A percentile compares a stretch with the other conserved stretches of the same genome.
Evolutionary conservation across 2,888 invertebrate species (phyloP).

Genomic region (Thalpophila matura): DNA sequence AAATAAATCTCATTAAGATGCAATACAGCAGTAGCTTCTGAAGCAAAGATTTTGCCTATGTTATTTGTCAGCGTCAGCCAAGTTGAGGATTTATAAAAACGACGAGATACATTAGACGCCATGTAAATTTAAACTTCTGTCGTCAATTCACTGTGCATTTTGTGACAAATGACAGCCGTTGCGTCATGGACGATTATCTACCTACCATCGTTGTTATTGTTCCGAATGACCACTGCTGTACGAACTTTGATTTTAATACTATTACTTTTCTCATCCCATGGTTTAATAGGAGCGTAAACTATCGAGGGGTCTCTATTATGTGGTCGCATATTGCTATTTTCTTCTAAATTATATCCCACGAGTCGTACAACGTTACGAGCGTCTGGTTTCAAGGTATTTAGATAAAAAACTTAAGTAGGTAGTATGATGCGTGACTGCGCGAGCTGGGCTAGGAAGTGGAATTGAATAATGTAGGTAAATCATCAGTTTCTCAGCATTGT

Average conservation of each 20-base stretch:
- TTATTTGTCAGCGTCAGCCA: neutral
- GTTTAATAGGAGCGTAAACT: slow-evolving; percentile 25
- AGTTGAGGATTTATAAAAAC: neutral
- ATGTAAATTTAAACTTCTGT: slow-evolving; percentile 21
- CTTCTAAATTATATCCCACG: slow-evolving; percentile 62
- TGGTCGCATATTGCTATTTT: slow-evolving; percentile 47
- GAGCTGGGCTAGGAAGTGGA: slow-evolving; percentile 60
- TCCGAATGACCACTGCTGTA: slow-evolving; percentile 42
- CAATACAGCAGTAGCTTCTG: neutral
- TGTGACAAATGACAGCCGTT: slow-evolving; percentile 48
- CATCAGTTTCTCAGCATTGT: slow-evolving; percentile 59
- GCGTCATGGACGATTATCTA: slow-evolving; percentile 42
- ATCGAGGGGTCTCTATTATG: slow-evolving; percentile 40
- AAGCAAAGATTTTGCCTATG: neutral
- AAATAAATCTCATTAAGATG: neutral
- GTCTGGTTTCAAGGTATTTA: slow-evolving; percentile 68
- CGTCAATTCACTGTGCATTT: slow-evolving; percentile 11
- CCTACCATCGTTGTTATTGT: slow-evolving; percentile 40
- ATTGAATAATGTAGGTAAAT: slow-evolving; percentile 54
- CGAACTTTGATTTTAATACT: slow-evolving; percentile 53
- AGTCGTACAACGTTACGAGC: slow-evolving; percentile 51
- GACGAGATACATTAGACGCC: neutral
- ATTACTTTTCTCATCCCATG: slow-evolving; percentile 37
- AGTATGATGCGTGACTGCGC: slow-evolving; percentile 65
- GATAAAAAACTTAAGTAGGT: slow-evolving; percentile 67